Base-by-base conservation (phyloP, 2,113 vertebrate genomes). In the Stigmatopora nigra region DNA sequence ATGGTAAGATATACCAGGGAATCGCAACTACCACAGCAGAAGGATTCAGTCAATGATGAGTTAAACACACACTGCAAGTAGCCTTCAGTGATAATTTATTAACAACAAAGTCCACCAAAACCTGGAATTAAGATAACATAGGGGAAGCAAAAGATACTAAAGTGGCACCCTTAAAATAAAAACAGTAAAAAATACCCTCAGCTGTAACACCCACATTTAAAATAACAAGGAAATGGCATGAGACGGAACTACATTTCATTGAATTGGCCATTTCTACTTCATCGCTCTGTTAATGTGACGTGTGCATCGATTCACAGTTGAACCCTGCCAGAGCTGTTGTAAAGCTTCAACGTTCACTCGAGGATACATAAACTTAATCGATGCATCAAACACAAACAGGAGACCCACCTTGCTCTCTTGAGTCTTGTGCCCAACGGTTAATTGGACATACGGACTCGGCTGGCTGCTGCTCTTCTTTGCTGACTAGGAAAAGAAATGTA, bases 401-500 rank as follows among this genome's bases (percentile, higher is more conserved):
- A 48, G 49, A 68, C 91, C 91, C 77, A 98, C 97, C 93, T 98
- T 98, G 81, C 97, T 98, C 77, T 94, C 93, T n/a, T 90, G 89
- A 0, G 92, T 90, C 73, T 91, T 96, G 81, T 94, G 93, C 69
- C 94, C 95, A 13, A 98, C 90, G 14, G 91, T 94, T 77, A 99
- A 89, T 63, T 93, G 90, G 67, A 98, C 94, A 51, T 90, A 93
- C 31, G 96, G 94, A 64, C 91, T 97, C 61, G 96, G 96, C 45
- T 93, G 94, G 69, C 91, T 93, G 91, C 91, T 95, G 48, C 90
- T 87, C 89, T 98, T 99, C 92, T 95, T 97, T 67, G 90, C 92
- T 63, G 91, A 93, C 97, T 98, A 80, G 36, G 13, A 17, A 41
- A 7, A 65, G 22, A 70, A 62, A 8, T 25, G 82, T 64, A 80